A percentile compares a stretch with the other conserved stretches of the same genome.
phyloP scores from a whole-genome alignment of 2,888 invertebrate genomes.

The Chrysodeixis includens region DNA sequence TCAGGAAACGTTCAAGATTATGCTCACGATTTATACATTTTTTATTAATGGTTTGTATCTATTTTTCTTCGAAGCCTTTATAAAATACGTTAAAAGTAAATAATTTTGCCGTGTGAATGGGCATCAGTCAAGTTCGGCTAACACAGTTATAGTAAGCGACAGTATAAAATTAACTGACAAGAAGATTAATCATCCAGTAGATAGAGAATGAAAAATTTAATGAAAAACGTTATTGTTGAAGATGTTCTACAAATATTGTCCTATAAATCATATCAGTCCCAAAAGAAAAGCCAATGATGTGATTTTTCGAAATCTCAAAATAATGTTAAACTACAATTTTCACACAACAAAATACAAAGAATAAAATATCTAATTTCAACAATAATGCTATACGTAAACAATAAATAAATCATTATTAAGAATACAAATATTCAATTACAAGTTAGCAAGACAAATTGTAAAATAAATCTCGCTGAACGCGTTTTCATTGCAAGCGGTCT shows the following conservation, averaged over 20 bases:
- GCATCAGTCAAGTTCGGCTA: no score
- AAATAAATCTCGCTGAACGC: conserved; percentile 48
- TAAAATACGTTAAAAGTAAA: background rate
- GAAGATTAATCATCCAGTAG: no score
- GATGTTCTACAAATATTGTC: no score
- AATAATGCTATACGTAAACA: background rate
- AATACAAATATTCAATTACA: conserved; percentile 27
- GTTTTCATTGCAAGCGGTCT: conserved; percentile 49
- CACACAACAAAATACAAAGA: background rate
- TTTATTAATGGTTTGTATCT: background rate
- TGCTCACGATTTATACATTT: background rate
- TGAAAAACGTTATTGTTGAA: no score
- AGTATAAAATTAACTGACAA: no score
- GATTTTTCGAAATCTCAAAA: no score
- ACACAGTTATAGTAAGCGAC: no score
- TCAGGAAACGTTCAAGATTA: conserved; percentile 26
- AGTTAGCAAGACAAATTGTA: conserved; percentile 48
- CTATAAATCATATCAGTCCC: no score
- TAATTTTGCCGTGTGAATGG: no score
- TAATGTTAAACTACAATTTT: no score
- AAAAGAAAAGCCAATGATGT: no score
- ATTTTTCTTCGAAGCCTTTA: background rate
- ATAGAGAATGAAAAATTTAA: no score
- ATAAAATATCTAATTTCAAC: background rate
- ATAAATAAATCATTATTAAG: conserved; percentile 26